phyloP scores from a whole-genome alignment of 2,888 invertebrate species.

The Pterostichus madidus region DNA sequence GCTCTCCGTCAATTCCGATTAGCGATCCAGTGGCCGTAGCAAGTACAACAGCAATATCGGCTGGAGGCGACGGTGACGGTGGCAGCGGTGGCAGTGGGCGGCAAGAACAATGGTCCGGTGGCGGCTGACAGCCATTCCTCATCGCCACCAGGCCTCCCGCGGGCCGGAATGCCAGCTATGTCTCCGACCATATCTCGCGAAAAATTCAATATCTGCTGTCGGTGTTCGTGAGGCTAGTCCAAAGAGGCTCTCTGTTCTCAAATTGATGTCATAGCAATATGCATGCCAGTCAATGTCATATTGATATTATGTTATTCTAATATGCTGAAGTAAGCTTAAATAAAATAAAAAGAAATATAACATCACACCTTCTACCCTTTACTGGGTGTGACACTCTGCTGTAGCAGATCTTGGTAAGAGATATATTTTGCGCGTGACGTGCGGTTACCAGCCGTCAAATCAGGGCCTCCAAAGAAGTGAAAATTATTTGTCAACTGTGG shows the following conservation, averaged over 20 bases:
- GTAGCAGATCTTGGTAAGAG: too few relatives aligned
- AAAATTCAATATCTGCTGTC: conserved; percentile 75
- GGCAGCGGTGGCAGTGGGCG: conserved; percentile 21
- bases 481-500: too few relatives aligned
- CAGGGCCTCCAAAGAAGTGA: too few relatives aligned
- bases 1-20: conserved; percentile 20
- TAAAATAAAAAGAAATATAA: too few relatives aligned
- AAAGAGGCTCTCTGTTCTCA: background rate
- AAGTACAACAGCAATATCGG: conserved; percentile 58
- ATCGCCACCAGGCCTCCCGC: conserved; percentile 70
- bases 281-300: background rate
- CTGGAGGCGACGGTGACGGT: background rate
- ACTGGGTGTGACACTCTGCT: too few relatives aligned
- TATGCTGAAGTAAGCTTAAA: background rate
- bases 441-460: too few relatives aligned
- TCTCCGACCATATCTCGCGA: conserved; percentile 74
- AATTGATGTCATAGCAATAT: conserved; percentile 6
- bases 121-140: conserved; percentile 76
- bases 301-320: too few relatives aligned
- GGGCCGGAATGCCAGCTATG: conserved; percentile 72
- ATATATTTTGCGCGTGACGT: too few relatives aligned
- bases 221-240: background rate
- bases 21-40: conserved; percentile 53
- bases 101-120: conserved; percentile 74
- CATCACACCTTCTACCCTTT: too few relatives aligned